phyloP scores from a whole-genome alignment of 2,113 vertebrate genomes.

The Pluvianellus socialis region DNA sequence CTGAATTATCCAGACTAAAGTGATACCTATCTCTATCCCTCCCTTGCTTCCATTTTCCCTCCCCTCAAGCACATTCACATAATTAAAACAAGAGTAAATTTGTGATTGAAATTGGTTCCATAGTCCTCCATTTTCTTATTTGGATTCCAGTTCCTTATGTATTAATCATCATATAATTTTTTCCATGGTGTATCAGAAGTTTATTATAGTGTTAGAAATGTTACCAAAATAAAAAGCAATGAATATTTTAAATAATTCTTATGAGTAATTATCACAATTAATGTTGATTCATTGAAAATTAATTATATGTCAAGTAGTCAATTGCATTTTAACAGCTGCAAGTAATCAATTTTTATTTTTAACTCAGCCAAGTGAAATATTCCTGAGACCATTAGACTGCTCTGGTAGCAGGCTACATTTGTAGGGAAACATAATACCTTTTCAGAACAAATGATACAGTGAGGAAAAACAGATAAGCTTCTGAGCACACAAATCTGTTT shows the following conservation, averaged over 20 bases:
- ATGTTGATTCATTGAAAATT: background rate
- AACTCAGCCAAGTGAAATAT: background rate
- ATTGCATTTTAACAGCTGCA: background rate
- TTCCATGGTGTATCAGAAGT: background rate
- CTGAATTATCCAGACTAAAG: background rate
- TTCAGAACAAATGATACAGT: background rate
- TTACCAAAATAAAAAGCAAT: background rate
- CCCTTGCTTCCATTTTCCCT: background rate
- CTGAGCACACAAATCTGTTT: background rate
- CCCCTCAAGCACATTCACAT: background rate
- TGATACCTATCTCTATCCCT: background rate
- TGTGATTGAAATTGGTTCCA: background rate
- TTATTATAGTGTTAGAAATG: background rate
- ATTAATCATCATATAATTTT: background rate
- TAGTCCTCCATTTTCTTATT: background rate
- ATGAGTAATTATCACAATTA: background rate
- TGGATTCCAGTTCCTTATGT: background rate
- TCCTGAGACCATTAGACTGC: background rate
- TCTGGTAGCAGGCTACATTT: background rate
- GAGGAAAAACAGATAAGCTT: background rate
- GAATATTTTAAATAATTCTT: background rate
- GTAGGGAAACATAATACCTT: background rate
- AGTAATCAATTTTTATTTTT: background rate
- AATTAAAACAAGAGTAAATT: background rate
- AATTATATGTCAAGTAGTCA: background rate